Base-by-base conservation (phyloP, 2,113 vertebrate genomes). In the Tichodroma muraria region DNA sequence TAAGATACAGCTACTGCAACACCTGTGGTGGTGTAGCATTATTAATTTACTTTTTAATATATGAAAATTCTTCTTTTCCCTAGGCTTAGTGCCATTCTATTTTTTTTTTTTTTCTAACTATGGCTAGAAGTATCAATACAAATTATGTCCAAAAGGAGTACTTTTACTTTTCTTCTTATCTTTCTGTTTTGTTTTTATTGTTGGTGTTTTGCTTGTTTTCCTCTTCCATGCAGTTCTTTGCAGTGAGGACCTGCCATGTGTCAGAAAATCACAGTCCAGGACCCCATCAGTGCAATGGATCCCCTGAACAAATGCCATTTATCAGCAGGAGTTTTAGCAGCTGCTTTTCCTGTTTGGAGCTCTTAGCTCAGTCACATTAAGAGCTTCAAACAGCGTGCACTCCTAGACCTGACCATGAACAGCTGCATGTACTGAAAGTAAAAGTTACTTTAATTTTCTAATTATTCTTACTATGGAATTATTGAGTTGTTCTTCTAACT, bases 151-250 rank as follows among this genome's bases (percentile, higher is more conserved):
- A 53, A 42, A 71, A 83, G 59, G 6, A 65, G 0, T 33, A 13
- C 6, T 69, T 72, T 77, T 17, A 19, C 4, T 37, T 65, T 78
- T 53, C 17, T n/a, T 25, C 31, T 30, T 59, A 15, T 17, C 14
- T 44, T 63, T 63, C 38, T 47, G 9, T 23, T 66, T 68, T 56
- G 24, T 17, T 53, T n/a, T 71, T 47, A 10, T 23, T 68, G 3
- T 10, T 45, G 12, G 2, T 20, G 5, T 24, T 18, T 47, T 15
- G 3, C 2, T 17, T 54, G 35, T 53, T 50, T 28, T 4, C 4
- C 37, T 70, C 37, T 81, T 35, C 10, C 31, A 0, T 0, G 1
- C 8, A 1, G 27, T 38, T 65, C 17, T 87, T 50, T 47, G 40
- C 23, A 47, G 22, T 0, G 2, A 84, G 49, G 18, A 54, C 18